Base-by-base conservation (phyloP, 2,797 vertebrate species). In the Apodemus agrarius region DNA sequence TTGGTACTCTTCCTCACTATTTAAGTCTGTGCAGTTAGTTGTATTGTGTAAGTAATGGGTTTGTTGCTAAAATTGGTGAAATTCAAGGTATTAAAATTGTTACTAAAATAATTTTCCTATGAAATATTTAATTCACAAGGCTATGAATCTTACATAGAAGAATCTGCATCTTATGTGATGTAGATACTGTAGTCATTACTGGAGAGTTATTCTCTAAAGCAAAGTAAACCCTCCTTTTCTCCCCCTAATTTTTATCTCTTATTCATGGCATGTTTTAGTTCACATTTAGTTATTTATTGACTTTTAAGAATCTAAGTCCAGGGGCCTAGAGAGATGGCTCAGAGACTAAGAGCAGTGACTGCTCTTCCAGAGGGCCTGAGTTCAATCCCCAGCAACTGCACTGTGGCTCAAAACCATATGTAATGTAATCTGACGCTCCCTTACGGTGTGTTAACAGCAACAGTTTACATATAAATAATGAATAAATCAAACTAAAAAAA, bases 61-160 rank as follows among this genome's bases (percentile, higher is more conserved):
- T 95, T 92, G 75, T 80, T 67, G 82, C 31, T 95, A 59, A 96
- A 97, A 61, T 34, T 79, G 63, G 37, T 82, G 31, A 90, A n/a
- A 52, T 4, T 91, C 31, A 69, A 57, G 26, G 90, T 95, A 59
- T 78, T 96, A 81, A 91, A 92, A 84, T 95, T 76, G 40, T 61
- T 61, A 19, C 29, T 92, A 75, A 88, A 89, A 52, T 91, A 83
- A 63, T 24, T 94, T 90, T 17, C n/a, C 54, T 95, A 57, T 84
- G 54, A 94, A 63, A 88, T 90, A 91, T 83, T 91, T 87, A 94
- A 81, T 93, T 84, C 37, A 83, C 4, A 89, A 13, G 57, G 37
- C 9, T 82, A 5, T 95, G n/a, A n/a, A n/a, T n/a, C n/a, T n/a
- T n/a, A n/a, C n/a, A n/a, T n/a, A n/a, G n/a, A n/a, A n/a, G n/a